Base-by-base conservation (phyloP, 2,888 invertebrate species). In the Muschampia plurimacula region DNA sequence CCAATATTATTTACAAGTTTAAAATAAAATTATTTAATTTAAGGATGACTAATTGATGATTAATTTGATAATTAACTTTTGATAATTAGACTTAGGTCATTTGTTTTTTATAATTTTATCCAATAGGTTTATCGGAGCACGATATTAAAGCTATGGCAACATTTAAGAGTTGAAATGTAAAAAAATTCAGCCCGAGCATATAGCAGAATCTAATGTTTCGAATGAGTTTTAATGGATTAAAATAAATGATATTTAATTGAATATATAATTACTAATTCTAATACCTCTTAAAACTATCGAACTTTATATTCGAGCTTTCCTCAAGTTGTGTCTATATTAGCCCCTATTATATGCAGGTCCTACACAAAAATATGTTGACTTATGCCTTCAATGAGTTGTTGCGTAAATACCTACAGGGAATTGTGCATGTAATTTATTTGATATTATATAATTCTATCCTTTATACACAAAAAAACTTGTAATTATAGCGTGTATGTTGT, bases 381-480 rank as follows among this genome's bases (percentile, higher is more conserved):
- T 76, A 75, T 64, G 75, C 76, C 86, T 86, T 86, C 83, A 80
- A 81, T 84, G 78, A 83, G 83, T 86, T 85, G 82, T 88, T 87
- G 80, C 83, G 83, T 86, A 84, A 83, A 82, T 84, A 89, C 82
- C 84, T 90, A 91, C 90, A 91, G 91, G 91, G 90, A 89, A 82
- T 81, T 85, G 83, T 87, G 86, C 83, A 86, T 88, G 88, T 87
- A 86, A 79, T 88, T 87, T 86, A 67, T 66, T 71, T 66, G n/a
- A 82, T 82, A 85, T 86, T 81, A 80, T 78, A 72, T 77, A 77
- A 79, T 82, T 82, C 79, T 85, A 80, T 84, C 82, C 82, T 84
- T 81, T 80, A 82, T 80, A 86, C 83, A 79, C 83, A 78, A 77
- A 80, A 80, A 84, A 83, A 22, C 86, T 83, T 81, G 62, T 66